Percentiles rank a stretch among this genome's conserved stretches.
phyloP scores from a whole-genome alignment of 2,888 invertebrate genomes.

The Sturmia bella region DNA sequence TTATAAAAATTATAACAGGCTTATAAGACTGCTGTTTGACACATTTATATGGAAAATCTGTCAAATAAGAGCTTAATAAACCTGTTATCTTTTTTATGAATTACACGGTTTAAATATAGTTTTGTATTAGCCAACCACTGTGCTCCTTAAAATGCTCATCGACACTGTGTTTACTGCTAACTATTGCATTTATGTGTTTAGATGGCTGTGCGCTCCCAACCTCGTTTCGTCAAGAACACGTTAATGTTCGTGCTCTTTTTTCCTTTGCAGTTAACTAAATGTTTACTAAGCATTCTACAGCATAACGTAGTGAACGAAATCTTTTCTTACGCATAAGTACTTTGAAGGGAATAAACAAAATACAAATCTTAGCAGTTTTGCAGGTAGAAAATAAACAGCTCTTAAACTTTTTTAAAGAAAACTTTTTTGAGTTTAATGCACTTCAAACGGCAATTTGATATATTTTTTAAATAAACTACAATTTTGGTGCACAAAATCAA shows the following conservation, averaged over 20 bases:
- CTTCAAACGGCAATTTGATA: slow-evolving; percentile 3
- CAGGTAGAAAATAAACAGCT: slow-evolving; percentile 13
- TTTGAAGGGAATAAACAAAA: slow-evolving; percentile 17
- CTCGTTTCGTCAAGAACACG: slow-evolving; percentile 36
- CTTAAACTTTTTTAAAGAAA: not conserved
- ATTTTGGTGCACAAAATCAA: not conserved
- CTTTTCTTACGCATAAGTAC: slow-evolving; percentile 13
- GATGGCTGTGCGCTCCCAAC: slow-evolving; percentile 39
- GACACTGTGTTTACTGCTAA: not conserved
- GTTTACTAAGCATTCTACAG: slow-evolving; percentile 36
- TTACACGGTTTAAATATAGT: no score
- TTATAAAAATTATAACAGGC: no score
- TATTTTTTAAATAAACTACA: not conserved
- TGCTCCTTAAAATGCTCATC: not conserved
- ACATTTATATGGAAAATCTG: no score
- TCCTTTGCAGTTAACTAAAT: slow-evolving; percentile 32
- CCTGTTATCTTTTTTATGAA: no score
- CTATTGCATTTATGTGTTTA: slow-evolving; percentile 18
- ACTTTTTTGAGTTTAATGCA: not conserved
- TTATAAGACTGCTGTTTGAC: no score
- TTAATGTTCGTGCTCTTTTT: slow-evolving; percentile 26
- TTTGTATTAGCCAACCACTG: no score
- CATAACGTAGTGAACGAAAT: not conserved
- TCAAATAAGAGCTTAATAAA: no score
- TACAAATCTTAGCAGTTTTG: slow-evolving; percentile 26